Evolutionary conservation across 2,113 vertebrate species (phyloP), one percentile per base, ranked within the genome.

Genomic region (Camarhynchus parvulus): DNA sequence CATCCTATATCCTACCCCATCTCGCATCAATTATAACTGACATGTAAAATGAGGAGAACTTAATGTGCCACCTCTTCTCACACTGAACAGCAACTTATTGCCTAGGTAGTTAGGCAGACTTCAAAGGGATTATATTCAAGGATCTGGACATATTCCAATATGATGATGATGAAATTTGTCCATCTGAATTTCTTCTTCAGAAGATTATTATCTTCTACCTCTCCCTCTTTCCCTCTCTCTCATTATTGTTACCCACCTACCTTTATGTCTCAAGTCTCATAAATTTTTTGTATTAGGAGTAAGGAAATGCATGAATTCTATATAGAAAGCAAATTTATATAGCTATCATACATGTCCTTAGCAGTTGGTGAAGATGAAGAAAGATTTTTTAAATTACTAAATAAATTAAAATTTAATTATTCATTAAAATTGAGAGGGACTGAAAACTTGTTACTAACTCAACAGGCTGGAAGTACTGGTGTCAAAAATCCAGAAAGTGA

Each of bases 11-110:
- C 22, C 30, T 1, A 11, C 33, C 69, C 30, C 6, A 50, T 41
- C 20, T 20, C 0, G 1, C 5, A 70, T 42, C 42, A 35, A 25
- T 28, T 69, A 0, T 7, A 63, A 72, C 15, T 24, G 9, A 13
- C 37, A 22, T 58, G 37, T 66, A 64, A 80, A 81, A 44, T 9
- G 47, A 44, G 5, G 4, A 68, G 27, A 75, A 87, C 7, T 10
- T 53, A 33, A 70, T 56, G 80, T 91, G 64, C 10, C 53, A 39
- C 21, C 35, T 67, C 52, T 35, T 81, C 44, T 84, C 33, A 30
- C 18, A 33, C 5, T n/a, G 35, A 75, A 67, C 11, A 66, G 58
- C 20, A 75, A 76, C 21, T 83, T 69, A 46, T 0, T 61, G 39
- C 31, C 46, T 19, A 62, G 8, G 23, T 19, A 66, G 37, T 5